phyloP scores from a whole-genome alignment of 2,113 vertebrate species.

The Herpailurus yagouaroundi region DNA sequence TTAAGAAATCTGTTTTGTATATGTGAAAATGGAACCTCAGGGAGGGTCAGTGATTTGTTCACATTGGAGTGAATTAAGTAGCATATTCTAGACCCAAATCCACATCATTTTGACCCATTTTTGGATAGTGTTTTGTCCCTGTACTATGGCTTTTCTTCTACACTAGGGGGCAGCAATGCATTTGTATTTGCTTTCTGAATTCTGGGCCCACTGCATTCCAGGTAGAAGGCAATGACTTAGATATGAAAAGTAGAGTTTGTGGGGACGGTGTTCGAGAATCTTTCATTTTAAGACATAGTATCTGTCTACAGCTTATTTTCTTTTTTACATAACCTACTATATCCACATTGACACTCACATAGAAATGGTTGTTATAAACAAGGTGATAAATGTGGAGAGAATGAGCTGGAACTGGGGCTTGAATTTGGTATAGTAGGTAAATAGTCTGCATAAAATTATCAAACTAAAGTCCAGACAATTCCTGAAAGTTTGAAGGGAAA shows the following conservation, averaged over 20 bases:
- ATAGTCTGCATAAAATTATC: neutral
- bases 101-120: neutral
- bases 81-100: neutral
- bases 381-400: neutral
- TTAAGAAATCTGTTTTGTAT: neutral
- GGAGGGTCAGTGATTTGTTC: neutral
- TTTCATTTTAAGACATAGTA: neutral
- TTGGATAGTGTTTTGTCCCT: neutral
- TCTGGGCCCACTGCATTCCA: accelerated
- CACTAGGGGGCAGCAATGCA: conserved; percentile 71
- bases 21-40: neutral
- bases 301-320: neutral
- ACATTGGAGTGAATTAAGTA: neutral
- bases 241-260: neutral
- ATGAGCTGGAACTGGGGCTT: neutral
- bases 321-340: neutral
- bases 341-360: neutral
- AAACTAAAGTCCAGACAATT: neutral
- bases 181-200: neutral
- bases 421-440: neutral
- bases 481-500: neutral
- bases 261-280: neutral
- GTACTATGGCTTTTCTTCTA: neutral
- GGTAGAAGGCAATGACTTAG: neutral
- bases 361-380: neutral